These are phyloP conservation scores for Distichodus sexfasciatus DNA, from an alignment of 2,797 vertebrate genomes.

Conservation along the genomic window DNA sequence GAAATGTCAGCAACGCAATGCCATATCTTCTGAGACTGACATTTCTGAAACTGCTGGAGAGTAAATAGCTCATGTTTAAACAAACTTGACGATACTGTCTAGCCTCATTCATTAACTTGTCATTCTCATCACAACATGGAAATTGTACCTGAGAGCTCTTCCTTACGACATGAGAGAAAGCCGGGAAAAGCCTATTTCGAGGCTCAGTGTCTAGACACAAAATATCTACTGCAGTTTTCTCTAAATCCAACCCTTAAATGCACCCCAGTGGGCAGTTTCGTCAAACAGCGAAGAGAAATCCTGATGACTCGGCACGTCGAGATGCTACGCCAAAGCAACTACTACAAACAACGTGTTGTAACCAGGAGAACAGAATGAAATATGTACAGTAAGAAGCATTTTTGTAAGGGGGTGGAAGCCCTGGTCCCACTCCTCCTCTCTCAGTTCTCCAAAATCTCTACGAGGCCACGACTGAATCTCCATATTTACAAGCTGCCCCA, in stretches of 20 bases:
- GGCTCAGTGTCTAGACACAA: neutral
- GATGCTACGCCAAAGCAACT: too few species aligned
- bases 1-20: neutral
- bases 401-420: neutral
- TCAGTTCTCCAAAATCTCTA: neutral
- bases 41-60: constrained; percentile 14
- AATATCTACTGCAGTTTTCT: too few species aligned
- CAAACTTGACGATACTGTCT: constrained; percentile 27
- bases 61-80: constrained; percentile 26
- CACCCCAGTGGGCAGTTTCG: too few species aligned
- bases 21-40: constrained; percentile 25
- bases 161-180: constrained; percentile 3
- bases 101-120: constrained; percentile 26
- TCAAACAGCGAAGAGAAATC: constrained; percentile 71
- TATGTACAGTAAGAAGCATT: too few species aligned
- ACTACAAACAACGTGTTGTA: neutral
- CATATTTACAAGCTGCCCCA: constrained; percentile 33
- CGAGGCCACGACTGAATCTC: constrained; percentile 21
- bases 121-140: neutral
- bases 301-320: neutral
- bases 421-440: neutral
- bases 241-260: too few species aligned
- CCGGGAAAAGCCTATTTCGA: neutral
- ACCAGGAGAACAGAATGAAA: neutral
- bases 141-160: constrained; percentile 5